Conservation (phyloP, 2,888 invertebrate genomes). For the Phyllotreta striolata region DNA sequence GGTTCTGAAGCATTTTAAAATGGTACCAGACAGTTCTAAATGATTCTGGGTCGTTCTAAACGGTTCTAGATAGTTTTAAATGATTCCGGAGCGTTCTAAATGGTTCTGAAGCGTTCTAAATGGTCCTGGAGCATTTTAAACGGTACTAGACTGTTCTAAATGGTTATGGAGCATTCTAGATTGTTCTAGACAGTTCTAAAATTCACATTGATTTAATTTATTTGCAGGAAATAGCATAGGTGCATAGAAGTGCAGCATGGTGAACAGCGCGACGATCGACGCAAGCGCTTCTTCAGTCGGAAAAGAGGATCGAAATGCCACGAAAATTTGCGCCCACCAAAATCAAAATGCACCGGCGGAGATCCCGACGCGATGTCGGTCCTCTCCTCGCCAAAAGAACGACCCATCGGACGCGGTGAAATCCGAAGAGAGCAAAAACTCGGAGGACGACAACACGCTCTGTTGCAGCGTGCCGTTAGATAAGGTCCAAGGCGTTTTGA, state of each 20-base stretch:
- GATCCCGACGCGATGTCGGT: slow-evolving; percentile 32
- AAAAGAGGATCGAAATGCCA: slow-evolving; percentile 52
- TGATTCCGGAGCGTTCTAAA: too few species aligned
- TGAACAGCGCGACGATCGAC: slow-evolving; percentile 58
- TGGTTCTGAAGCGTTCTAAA: too few species aligned
- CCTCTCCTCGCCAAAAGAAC: slow-evolving; percentile 43
- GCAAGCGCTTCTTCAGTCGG: slow-evolving; percentile 43
- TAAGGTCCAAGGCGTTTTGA: slow-evolving; percentile 53
- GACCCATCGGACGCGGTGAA: not conserved
- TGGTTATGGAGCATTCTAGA: too few species aligned
- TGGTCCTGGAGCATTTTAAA: too few species aligned
- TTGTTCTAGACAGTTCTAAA: too few species aligned
- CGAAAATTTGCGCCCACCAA: slow-evolving; percentile 36
- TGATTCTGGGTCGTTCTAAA: too few species aligned
- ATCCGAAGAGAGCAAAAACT: slow-evolving; percentile 13
- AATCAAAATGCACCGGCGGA: slow-evolving; percentile 32
- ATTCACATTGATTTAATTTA: too few species aligned
- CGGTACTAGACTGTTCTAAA: too few species aligned
- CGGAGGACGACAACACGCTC: slow-evolving; percentile 48
- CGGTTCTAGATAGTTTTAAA: too few species aligned
- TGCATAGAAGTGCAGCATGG: slow-evolving; percentile 49
- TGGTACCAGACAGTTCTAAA: too few species aligned
- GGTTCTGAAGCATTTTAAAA: too few species aligned
- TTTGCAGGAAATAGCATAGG: slow-evolving; percentile 4
- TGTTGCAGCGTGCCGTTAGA: slow-evolving; percentile 59